These are phyloP conservation scores for Dryococelus australis DNA, from an alignment of 2,888 invertebrate genomes.

Conservation along the genomic window DNA sequence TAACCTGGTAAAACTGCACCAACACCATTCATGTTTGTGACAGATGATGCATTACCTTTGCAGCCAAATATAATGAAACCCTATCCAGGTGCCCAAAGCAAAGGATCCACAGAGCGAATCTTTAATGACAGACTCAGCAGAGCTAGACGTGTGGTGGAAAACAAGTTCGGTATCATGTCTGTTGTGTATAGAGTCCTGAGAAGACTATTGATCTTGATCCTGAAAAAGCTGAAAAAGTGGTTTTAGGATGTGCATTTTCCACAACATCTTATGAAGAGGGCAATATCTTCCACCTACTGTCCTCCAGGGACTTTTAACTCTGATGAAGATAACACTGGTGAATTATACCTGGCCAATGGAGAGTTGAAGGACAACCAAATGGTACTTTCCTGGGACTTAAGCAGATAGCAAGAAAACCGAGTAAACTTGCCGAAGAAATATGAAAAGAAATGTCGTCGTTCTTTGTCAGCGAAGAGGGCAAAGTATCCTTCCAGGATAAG, in stretches of 20 bases:
- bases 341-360: not conserved
- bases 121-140: not conserved
- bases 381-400: no score
- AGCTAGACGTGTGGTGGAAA: not conserved
- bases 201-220: no score
- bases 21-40: slow-evolving; percentile 2
- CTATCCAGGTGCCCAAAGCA: not conserved
- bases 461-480: not conserved
- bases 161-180: no score
- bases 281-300: not conserved
- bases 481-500: not conserved
- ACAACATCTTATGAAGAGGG: not conserved
- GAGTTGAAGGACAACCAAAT: slow-evolving; percentile 1
- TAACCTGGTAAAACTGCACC: not conserved
- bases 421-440: not conserved
- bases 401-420: no score
- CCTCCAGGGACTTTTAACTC: not conserved
- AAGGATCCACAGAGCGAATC: not conserved
- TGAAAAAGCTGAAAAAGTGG: no score
- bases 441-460: no score
- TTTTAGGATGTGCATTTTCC: not conserved
- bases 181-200: no score
- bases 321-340: not conserved
- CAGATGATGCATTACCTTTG: not conserved
- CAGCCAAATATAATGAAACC: not conserved